Evolutionary conservation across 2,797 vertebrate genomes (phyloP).

Genomic region (Morelia viridis): DNA sequence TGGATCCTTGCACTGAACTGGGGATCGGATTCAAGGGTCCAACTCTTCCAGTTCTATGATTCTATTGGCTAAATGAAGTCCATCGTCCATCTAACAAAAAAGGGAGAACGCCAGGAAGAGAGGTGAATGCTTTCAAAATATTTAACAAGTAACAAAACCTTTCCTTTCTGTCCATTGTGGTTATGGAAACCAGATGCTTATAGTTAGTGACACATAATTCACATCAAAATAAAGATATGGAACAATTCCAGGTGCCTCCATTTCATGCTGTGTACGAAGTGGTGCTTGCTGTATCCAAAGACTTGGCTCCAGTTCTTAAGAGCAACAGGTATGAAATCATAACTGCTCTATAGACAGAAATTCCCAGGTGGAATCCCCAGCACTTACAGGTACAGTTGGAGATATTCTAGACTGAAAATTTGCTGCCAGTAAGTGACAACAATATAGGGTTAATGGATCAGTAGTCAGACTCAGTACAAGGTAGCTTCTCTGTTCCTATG

Average conservation of each 20-base stretch:
- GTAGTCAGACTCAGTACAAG: too few relatives aligned
- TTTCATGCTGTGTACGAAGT: constrained; percentile 38
- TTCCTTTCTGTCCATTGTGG: constrained; percentile 29
- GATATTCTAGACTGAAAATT: not conserved
- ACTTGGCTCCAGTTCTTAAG: too few relatives aligned
- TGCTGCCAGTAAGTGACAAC: too few relatives aligned
- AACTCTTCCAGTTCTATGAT: too few relatives aligned
- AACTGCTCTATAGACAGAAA: not conserved
- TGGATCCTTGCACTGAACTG: too few relatives aligned
- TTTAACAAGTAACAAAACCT: not conserved
- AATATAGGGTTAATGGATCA: too few relatives aligned
- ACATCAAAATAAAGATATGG: constrained; percentile 43
- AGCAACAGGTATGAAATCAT: not conserved
- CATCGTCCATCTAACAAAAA: not conserved
- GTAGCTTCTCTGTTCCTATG: too few relatives aligned
- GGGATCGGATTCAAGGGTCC: too few relatives aligned
- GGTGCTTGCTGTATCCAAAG: not conserved
- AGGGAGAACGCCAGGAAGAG: not conserved
- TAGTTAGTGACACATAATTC: constrained; percentile 10
- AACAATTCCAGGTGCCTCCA: constrained; percentile 15
- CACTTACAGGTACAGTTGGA: not conserved
- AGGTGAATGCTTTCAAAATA: constrained; percentile 8
- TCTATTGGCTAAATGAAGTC: too few relatives aligned
- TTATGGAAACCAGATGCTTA: constrained; percentile 55
- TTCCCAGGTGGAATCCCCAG: not conserved